Conservation (phyloP, 2,797 vertebrate genomes). For the Perodicticus potto region DNA sequence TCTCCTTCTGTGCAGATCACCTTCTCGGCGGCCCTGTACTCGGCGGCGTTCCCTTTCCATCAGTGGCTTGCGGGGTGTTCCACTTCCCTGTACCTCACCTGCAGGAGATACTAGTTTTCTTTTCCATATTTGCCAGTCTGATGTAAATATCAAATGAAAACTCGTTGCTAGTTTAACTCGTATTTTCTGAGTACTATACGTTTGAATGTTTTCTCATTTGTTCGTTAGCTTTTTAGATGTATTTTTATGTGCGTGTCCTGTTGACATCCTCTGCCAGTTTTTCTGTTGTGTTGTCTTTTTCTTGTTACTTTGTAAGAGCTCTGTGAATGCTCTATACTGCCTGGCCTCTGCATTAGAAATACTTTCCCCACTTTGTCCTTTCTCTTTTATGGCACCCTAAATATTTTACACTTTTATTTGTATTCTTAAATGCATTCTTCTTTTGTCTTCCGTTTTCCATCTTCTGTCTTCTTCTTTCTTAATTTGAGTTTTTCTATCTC, state of each 20-base stretch:
- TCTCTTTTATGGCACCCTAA: slow-evolving; percentile 26
- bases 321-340: slow-evolving; percentile 4
- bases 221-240: not conserved
- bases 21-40: not conserved
- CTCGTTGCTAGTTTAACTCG: not conserved
- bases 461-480: no score
- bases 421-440: not conserved
- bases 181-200: slow-evolving; percentile 1
- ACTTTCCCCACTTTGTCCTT: not conserved
- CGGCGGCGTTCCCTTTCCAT: not conserved
- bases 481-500: not conserved
- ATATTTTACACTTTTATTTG: not conserved
- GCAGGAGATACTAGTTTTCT: not conserved
- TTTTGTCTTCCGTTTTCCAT: not conserved
- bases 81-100: not conserved
- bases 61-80: not conserved
- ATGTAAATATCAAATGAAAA: not conserved
- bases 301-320: not conserved
- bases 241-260: not conserved
- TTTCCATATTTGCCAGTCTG: slow-evolving; percentile 11
- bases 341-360: not conserved
- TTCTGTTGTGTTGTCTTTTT: not conserved
- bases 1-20: not conserved
- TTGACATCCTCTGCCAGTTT: slow-evolving; percentile 6
- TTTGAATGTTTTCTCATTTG: not conserved